Conservation (phyloP, 1,140 invertebrate genomes). For the Harlomillsia oculata region DNA sequence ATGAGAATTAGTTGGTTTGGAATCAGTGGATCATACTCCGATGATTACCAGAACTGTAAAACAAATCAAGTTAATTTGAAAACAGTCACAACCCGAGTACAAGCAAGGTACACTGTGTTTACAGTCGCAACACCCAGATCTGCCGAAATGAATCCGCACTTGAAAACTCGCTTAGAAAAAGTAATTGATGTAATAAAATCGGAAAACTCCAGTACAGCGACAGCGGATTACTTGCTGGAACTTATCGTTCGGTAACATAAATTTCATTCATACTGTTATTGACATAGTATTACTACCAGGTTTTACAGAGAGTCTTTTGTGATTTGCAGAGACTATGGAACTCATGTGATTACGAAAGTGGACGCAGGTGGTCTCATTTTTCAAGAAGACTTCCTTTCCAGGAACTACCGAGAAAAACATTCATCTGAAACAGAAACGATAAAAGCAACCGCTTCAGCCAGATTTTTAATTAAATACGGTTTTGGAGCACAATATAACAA, state of each 20-base stretch:
- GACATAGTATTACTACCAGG: too few relatives aligned
- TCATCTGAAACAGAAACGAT: not conserved
- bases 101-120: not conserved
- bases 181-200: not conserved
- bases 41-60: not conserved
- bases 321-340: constrained; percentile 11
- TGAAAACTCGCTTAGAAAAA: not conserved
- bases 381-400: constrained; percentile 4
- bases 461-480: not conserved
- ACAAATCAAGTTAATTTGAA: constrained; percentile 8
- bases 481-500: not conserved
- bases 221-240: not conserved
- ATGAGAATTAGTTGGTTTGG: not conserved
- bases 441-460: not conserved
- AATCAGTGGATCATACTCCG: not conserved
- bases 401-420: not conserved
- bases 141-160: not conserved
- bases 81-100: not conserved
- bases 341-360: not conserved
- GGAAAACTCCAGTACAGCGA: not conserved
- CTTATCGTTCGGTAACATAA: not conserved
- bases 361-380: not conserved
- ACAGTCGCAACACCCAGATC: not conserved
- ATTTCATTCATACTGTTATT: too few relatives aligned
- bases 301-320: too few relatives aligned